A percentile compares a stretch with the other conserved stretches of the same genome.
These are phyloP conservation scores for Sakesphorus luctuosus DNA, from an alignment of 2,113 vertebrate species.

Conservation along the genomic window DNA sequence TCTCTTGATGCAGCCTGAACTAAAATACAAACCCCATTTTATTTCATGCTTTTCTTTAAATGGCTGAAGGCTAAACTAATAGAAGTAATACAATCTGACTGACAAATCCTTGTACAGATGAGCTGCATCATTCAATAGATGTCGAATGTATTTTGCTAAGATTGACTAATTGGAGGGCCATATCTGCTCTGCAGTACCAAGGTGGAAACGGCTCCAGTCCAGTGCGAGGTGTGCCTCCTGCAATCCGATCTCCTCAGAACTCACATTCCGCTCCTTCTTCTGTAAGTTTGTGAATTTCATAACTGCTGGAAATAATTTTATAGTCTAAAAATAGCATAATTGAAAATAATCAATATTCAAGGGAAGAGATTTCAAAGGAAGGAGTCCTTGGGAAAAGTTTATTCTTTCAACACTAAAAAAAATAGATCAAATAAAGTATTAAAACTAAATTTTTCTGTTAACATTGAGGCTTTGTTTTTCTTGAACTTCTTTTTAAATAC, in stretches of 20 bases:
- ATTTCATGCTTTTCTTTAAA: background rate
- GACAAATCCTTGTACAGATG: background rate
- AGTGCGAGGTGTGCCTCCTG: slow-evolving; percentile 90
- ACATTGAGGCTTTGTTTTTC: background rate
- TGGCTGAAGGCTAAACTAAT: background rate
- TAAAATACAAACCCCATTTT: background rate
- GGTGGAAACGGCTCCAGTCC: slow-evolving; percentile 98
- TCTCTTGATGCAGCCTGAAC: background rate
- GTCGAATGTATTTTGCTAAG: background rate
- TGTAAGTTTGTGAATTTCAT: slow-evolving; percentile 77
- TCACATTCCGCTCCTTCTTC: slow-evolving; percentile 95
- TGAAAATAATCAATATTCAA: background rate
- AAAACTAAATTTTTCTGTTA: background rate
- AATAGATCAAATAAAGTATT: background rate
- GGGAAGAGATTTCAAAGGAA: background rate
- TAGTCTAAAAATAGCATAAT: background rate
- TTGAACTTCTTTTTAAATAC: background rate
- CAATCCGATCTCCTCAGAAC: slow-evolving; percentile 95
- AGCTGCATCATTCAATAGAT: background rate
- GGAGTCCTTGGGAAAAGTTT: background rate
- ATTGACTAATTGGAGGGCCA: background rate
- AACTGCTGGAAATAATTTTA: background rate
- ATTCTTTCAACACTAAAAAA: background rate
- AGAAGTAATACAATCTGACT: background rate
- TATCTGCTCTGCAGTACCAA: slow-evolving; percentile 83